phyloP scores from a whole-genome alignment of 2,797 vertebrate genomes.

The Toxotes lorentzi region DNA sequence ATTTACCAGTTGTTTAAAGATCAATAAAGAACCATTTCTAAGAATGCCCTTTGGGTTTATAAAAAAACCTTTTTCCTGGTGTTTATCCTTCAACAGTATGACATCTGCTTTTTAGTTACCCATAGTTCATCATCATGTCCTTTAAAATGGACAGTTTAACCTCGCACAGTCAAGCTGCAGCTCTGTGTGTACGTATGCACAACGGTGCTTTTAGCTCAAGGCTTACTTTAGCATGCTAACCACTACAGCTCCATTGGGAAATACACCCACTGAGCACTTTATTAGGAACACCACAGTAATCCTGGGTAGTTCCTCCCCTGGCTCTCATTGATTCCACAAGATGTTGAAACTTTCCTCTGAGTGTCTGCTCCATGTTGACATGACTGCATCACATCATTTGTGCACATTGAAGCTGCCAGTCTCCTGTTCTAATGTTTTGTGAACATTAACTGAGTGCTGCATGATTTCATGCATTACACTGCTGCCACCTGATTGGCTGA shows the following conservation, averaged over 20 bases:
- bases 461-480: too few relatives aligned
- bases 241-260: too few relatives aligned
- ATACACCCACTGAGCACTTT: too few relatives aligned
- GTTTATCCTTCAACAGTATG: neutral
- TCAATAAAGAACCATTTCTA: neutral
- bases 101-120: neutral
- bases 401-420: neutral
- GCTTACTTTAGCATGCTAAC: neutral
- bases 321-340: too few relatives aligned
- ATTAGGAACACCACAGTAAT: too few relatives aligned
- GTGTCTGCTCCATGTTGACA: neutral
- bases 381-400: neutral
- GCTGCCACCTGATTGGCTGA: too few relatives aligned
- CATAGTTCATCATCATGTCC: neutral
- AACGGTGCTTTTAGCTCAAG: neutral
- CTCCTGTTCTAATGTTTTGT: too few relatives aligned
- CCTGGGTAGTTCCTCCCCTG: too few relatives aligned
- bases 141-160: neutral
- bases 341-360: neutral
- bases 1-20: neutral
- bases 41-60: neutral
- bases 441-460: too few relatives aligned
- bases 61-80: neutral
- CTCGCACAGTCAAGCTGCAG: neutral
- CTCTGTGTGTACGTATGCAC: neutral